Base-by-base conservation (phyloP, 2,888 invertebrate genomes). In the Drosophila kokeensis region DNA sequence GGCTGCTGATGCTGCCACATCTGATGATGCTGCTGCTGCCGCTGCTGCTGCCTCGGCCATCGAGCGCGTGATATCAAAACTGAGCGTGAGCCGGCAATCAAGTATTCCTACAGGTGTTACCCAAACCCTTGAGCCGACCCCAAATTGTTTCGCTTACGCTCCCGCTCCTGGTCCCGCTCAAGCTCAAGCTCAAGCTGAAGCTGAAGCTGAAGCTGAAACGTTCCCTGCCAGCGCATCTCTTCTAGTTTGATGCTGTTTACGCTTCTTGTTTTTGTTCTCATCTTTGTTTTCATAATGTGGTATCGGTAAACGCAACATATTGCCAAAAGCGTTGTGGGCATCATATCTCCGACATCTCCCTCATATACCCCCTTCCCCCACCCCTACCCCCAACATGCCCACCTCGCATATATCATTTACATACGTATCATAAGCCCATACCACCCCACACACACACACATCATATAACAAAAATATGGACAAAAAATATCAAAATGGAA, bases 61-160 rank as follows among this genome's bases (percentile, higher is more conserved):
- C 73, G 75, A 59, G 52, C 62, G 87, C 90, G 87, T 88, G 89
- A 90, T 80, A 83, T 79, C 79, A 65, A 69, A 73, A 77, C 67
- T 88, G 80, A 90, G 82, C 74, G 77, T 71, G 83, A 82, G 90
- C 76, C 83, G 86, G 90, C 90, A 83, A 86, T 79, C 83, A 87
- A 82, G 81, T 85, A 86, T 90, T 88, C 90, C 89, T 88, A 90
- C 76, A 81, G 89, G 83, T 79, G 73, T 81, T 89, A 73, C 61
- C 73, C 70, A 67, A 69, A 55, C 60, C 70, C 68, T n/a, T 61
- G 59, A 67, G 67, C 53, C 73, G 69, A 71, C 49, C 27, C 63
- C 53, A 61, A 24, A 64, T 13, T 62, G 54, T 63, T 61, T 40
- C 29, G 78, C 78, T 78, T 78, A 65, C 49, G 81, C 78, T 71